Base-by-base conservation (phyloP, 2,113 vertebrate genomes). In the Poeciliopsis occidentalis region DNA sequence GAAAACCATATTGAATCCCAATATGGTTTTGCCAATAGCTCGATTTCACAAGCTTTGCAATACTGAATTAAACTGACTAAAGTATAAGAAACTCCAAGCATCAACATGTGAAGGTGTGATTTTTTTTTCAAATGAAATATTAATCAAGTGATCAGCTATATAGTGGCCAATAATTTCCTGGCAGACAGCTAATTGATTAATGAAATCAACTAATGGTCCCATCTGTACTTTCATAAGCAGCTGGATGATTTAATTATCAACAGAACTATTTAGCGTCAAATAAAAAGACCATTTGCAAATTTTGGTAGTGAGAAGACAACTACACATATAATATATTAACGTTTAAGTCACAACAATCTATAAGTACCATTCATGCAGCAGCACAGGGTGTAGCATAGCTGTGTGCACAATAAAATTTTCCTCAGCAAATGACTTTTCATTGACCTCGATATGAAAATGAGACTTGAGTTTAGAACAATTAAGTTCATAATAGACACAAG, bases 91-190 rank as follows among this genome's bases (percentile, higher is more conserved):
- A 65, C 34, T 24, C 12, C 26, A 66, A 66, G 37, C 27, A 30
- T 15, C 15, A 54, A 24, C 22, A 47, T 57, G 57, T 71, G 57
- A 71, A 6, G 13, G 22, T 54, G 34, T 70, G 34, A 70, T 27
- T 34, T 29, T 13, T 37, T 37, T 71, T 71, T 17, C 41, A 12
- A n/a, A 61, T 61, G 7, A 32, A 54, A 30, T n/a, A 54, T 24
- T 22, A 24, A 17, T 57, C 19, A 30, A 69, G 32, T 29, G 8
- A 57, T 69, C 24, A 69, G 30, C 11, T 31, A 68, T 31, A 54
- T 24, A 68, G 27, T 68, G 29, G 41, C 67, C 44, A 68, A 54
- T 68, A 68, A 54, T 69, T 69, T 69, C 24, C 44, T 69, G 67
- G 24, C 44, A 57, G 44, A 57, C 8, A 57, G 44, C 29, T 69